Evolutionary conservation across 1,140 invertebrate species (phyloP), one percentile per base, ranked within the genome.

Genomic region (Drosophila sucinea): DNA sequence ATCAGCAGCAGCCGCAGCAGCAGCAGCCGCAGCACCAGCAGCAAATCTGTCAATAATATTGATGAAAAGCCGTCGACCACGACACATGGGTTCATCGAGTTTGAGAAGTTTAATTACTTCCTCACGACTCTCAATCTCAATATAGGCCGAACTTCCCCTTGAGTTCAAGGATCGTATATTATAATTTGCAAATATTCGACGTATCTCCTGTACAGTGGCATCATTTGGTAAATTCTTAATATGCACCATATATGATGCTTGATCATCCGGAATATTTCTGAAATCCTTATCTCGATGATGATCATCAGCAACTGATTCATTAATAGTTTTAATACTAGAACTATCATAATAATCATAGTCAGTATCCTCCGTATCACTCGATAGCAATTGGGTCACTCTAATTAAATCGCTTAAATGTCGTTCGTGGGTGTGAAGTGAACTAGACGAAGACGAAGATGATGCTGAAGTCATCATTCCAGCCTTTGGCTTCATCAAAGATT

Each of bases 41-140:
- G 44, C 44, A 51, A 51, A 51, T 51, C 44, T 51, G 44, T 51
- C 44, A 51, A 51, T 51, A 27, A 51, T 51, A 51, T 51, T 51
- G 25, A 51, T 51, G 44, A 51, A 51, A 27, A 51, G 7, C 7
- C 44, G 44, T 10, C 44, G 44, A 51, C 44, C 44, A 51, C 44
- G 44, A 23, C 44, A 51, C 44, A 51, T 51, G 44, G 44, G 44
- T 25, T 51, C 44, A 51, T 51, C 44, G 6, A 51, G 25, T 51
- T 51, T 27, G 8, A 51, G 44, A 10, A 51, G 44, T 10, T 51
- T 51, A 51, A 51, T 51, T 51, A 51, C 44, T 51, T 51, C 44
- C 44, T 51, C 44, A 51, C 44, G 44, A 51, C 44, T 51, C 44
- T 51, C 44, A 51, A 51, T 25, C 44, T 51, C 44, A 27, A 51